Evolutionary conservation across 2,888 invertebrate genomes (phyloP).

Genomic region (Pocota personata): DNA sequence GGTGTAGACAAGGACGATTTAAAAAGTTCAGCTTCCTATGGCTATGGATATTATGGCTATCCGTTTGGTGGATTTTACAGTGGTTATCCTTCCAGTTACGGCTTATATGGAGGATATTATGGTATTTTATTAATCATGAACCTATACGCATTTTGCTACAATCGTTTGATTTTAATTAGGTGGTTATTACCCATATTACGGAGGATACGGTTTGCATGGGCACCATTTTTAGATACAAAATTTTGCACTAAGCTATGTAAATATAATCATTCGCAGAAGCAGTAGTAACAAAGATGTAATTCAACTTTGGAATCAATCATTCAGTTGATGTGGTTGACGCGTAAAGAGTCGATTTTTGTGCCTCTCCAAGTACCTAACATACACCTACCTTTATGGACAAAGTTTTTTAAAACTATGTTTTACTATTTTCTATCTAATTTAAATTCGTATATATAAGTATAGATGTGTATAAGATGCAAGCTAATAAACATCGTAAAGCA

Average conservation of each 20-base stretch:
- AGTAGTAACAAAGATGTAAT: no score
- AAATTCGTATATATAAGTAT: no score
- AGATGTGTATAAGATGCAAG: no score
- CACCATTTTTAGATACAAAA: constrained; percentile 77
- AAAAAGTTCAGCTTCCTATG: constrained; percentile 79
- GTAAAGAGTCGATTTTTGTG: no score
- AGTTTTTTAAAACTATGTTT: no score
- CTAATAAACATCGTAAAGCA: no score
- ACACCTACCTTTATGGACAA: no score
- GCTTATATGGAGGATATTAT: constrained; percentile 32
- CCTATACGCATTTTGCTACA: no score
- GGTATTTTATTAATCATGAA: constrained; percentile 14
- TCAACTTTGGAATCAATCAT: no score
- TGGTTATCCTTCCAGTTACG: constrained; percentile 67
- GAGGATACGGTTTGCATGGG: constrained; percentile 78
- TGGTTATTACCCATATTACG: constrained; percentile 59
- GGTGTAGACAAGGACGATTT: constrained; percentile 79
- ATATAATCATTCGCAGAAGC: neutral
- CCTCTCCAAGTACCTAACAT: no score
- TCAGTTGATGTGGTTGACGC: no score
- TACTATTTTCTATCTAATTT: no score
- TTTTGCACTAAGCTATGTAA: neutral
- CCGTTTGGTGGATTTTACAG: constrained; percentile 78
- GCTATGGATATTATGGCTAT: constrained; percentile 80
- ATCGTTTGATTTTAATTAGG: neutral